Conservation (phyloP, 1,140 invertebrate species). For the Drosophila ohnishii region DNA sequence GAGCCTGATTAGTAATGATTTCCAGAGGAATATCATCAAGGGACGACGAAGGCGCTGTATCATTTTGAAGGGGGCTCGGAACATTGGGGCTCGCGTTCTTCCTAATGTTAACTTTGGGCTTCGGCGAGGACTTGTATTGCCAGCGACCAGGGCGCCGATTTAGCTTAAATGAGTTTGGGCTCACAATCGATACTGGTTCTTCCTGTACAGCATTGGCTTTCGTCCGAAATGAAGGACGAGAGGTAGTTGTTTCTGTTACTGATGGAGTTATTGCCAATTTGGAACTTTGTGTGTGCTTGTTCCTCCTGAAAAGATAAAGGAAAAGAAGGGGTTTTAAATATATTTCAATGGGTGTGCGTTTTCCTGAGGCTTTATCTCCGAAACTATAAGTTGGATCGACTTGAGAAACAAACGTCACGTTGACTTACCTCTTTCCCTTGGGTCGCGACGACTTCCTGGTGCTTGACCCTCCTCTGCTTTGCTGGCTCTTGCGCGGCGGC, state of each 20-base stretch:
- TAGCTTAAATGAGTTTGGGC: slow-evolving; percentile 89
- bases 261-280: slow-evolving; percentile 72
- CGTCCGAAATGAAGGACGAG: slow-evolving; percentile 86
- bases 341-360: background rate
- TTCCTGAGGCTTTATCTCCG: background rate
- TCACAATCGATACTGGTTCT: slow-evolving; percentile 84
- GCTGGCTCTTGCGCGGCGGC: slow-evolving; percentile 49
- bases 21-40: slow-evolving; percentile 45
- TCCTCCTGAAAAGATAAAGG: slow-evolving; percentile 39
- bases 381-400: background rate
- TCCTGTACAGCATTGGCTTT: slow-evolving; percentile 85
- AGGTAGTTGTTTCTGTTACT: slow-evolving; percentile 74
- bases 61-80: slow-evolving; percentile 24
- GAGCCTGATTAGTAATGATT: slow-evolving; percentile 29
- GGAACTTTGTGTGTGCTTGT: slow-evolving; percentile 80
- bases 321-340: background rate
- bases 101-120: slow-evolving; percentile 91
- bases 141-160: slow-evolving; percentile 91
- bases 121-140: slow-evolving; percentile 94
- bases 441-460: slow-evolving; percentile 61
- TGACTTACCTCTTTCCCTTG: slow-evolving; percentile 65
- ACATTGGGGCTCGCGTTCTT: slow-evolving; percentile 82
- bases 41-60: slow-evolving; percentile 10
- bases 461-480: slow-evolving; percentile 29
- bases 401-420: background rate